A percentile compares a stretch with the other conserved stretches of the same genome.
Conservation (phyloP, 2,113 vertebrate genomes). For the Carassius carassius region DNA sequence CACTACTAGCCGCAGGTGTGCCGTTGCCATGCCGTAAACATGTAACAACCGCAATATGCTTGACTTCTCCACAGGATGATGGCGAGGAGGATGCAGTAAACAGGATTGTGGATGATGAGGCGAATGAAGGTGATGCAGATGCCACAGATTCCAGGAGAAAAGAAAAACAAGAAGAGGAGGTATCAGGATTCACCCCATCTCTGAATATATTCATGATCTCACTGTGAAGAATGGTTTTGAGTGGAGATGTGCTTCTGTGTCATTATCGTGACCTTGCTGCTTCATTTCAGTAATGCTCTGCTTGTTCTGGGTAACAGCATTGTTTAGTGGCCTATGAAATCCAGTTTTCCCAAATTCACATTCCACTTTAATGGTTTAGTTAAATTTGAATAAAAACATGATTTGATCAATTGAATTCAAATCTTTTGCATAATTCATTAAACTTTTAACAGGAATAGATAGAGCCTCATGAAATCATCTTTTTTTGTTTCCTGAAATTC, state of each 20-base stretch:
- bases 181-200: background rate
- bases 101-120: slow-evolving; percentile 82
- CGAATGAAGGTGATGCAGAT: slow-evolving; percentile 90
- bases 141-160: slow-evolving; percentile 85
- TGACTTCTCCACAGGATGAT: slow-evolving; percentile 46
- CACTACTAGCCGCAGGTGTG: background rate
- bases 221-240: background rate
- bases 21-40: background rate
- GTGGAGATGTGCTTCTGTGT: background rate
- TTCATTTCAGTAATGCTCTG: no score
- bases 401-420: no score
- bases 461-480: no score
- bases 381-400: background rate
- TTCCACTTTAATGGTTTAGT: background rate
- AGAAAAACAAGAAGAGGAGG: slow-evolving; percentile 85
- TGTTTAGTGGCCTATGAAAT: no score
- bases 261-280: no score
- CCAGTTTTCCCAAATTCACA: no score
- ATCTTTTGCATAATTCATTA: no score
- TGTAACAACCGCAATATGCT: background rate
- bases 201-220: background rate
- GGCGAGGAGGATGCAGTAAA: slow-evolving; percentile 74
- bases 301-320: no score
- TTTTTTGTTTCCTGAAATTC: no score
- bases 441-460: no score